Percentiles rank a stretch among this genome's conserved stretches.
Evolutionary conservation across 2,888 invertebrate genomes (phyloP).

Genomic region (Rhingia campestris): DNA sequence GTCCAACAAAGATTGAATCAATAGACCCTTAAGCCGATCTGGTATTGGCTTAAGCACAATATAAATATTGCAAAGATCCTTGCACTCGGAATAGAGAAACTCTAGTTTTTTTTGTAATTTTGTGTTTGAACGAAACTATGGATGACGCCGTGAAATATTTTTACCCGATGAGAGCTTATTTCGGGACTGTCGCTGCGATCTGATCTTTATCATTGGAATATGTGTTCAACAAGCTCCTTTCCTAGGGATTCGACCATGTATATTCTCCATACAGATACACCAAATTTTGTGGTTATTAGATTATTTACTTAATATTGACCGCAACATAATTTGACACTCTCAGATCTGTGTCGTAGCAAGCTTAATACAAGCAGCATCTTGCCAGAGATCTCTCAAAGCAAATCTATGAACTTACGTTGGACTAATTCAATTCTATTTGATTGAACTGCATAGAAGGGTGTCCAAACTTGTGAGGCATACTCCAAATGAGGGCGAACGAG

Average conservation of each 20-base stretch:
- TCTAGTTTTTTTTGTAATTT: slow-evolving; percentile 90
- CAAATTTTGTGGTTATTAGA: slow-evolving; percentile 41
- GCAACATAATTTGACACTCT: background rate
- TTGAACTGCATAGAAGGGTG: no score
- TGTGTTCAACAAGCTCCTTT: slow-evolving; percentile 88
- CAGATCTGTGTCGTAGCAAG: no score
- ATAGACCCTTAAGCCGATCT: slow-evolving; percentile 86
- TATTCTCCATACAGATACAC: slow-evolving; percentile 91
- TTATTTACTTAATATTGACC: slow-evolving; percentile 1
- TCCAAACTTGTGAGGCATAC: no score
- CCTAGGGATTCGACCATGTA: slow-evolving; percentile 92
- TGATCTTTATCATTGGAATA: slow-evolving; percentile 92
- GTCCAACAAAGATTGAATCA: slow-evolving; percentile 87
- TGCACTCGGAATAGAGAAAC: slow-evolving; percentile 84
- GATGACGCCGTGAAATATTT: slow-evolving; percentile 90
- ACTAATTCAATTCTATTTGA: no score
- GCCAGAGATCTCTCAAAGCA: no score
- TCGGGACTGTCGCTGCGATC: slow-evolving; percentile 87
- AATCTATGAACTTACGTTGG: no score
- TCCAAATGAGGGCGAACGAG: no score
- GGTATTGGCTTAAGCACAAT: slow-evolving; percentile 94
- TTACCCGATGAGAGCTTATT: slow-evolving; percentile 80
- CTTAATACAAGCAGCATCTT: no score
- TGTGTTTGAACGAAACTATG: slow-evolving; percentile 95
- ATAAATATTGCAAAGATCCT: slow-evolving; percentile 88